phyloP scores from a whole-genome alignment of 2,797 vertebrate genomes.

The Diplodus puntazzo region DNA sequence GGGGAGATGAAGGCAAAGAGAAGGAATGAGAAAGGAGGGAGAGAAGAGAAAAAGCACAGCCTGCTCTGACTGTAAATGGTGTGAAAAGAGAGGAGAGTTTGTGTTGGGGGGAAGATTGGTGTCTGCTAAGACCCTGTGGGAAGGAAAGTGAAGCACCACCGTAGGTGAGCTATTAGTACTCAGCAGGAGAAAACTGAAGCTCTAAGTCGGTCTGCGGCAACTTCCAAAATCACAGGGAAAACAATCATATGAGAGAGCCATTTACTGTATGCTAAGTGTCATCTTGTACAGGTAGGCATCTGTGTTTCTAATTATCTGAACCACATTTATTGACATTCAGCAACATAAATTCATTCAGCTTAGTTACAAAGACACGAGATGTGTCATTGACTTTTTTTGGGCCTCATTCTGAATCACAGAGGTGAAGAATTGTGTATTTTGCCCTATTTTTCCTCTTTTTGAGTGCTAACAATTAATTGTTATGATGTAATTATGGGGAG shows the following conservation, averaged over 20 bases:
- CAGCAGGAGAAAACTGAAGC: constrained; percentile 50
- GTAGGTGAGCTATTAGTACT: constrained; percentile 52
- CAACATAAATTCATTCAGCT: neutral
- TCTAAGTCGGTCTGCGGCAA: constrained; percentile 25
- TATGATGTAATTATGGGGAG: neutral
- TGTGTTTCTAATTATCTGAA: neutral
- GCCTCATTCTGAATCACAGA: neutral
- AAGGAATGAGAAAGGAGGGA: constrained; percentile 42
- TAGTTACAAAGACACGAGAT: neutral
- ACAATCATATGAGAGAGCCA: constrained; percentile 16
- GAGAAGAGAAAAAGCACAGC: constrained; percentile 20
- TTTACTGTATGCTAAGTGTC: neutral
- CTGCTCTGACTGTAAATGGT: constrained; percentile 72
- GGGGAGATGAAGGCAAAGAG: constrained; percentile 59
- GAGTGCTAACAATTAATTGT: neutral
- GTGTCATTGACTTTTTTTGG: neutral
- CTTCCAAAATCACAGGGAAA: constrained; percentile 35
- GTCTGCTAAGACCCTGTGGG: constrained; percentile 57
- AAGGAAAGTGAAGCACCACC: constrained; percentile 55
- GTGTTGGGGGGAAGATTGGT: constrained; percentile 59
- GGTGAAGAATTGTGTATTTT: neutral
- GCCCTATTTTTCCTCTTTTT: neutral
- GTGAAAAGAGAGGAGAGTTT: constrained; percentile 54
- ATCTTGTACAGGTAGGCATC: neutral
- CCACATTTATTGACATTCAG: neutral